Conservation (phyloP, 2,113 vertebrate species). For the Eulemur rufifrons region DNA sequence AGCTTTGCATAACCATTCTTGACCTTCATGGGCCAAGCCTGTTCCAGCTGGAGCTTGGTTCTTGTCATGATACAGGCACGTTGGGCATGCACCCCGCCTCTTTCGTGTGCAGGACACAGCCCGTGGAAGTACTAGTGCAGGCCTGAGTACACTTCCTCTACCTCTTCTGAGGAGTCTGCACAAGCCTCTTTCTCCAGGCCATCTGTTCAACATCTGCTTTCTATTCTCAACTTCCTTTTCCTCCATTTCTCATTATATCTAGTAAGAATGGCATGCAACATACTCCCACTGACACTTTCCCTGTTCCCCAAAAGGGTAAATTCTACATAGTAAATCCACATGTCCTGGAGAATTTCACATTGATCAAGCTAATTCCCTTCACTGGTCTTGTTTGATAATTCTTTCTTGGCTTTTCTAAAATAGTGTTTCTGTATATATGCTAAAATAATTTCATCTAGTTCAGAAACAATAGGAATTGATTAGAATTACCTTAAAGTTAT, state of each 20-base stretch:
- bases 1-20: too few relatives aligned
- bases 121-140: too few relatives aligned
- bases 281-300: background rate
- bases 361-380: background rate
- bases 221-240: background rate
- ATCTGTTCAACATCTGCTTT: background rate
- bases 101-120: fast-evolving
- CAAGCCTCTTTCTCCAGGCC: background rate
- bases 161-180: background rate
- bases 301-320: background rate
- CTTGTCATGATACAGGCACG: fast-evolving
- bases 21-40: background rate
- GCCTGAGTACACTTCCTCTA: background rate
- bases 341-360: background rate
- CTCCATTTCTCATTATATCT: background rate
- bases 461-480: background rate
- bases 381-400: too few relatives aligned
- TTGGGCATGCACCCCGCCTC: background rate
- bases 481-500: background rate
- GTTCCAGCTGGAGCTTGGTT: background rate
- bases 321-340: fast-evolving
- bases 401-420: background rate
- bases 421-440: background rate
- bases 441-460: background rate
- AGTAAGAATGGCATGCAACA: background rate